Percentiles rank a stretch among this genome's conserved stretches.
Evolutionary conservation across 2,113 vertebrate species (phyloP).

Genomic region (Caranx ignobilis): DNA sequence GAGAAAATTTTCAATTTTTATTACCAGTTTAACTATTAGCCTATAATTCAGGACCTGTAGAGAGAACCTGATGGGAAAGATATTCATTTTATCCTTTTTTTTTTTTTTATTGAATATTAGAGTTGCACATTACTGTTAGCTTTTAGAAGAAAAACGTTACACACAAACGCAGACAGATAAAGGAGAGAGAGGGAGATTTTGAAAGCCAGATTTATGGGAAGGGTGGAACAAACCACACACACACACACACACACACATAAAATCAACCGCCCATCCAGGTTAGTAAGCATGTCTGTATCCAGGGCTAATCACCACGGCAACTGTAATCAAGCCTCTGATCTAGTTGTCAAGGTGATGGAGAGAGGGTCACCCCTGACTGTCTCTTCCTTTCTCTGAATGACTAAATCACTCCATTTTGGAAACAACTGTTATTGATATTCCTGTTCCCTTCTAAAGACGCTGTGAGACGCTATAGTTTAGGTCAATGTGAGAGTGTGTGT

Average conservation of each 20-base stretch:
- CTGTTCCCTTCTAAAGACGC: background rate
- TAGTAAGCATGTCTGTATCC: conserved; percentile 54
- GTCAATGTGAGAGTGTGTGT: background rate
- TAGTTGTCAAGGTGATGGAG: conserved; percentile 77
- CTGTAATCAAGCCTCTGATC: conserved; percentile 75
- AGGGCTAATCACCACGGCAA: conserved; percentile 77
- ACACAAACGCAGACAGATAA: conserved; percentile 6
- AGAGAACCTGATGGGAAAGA: background rate
- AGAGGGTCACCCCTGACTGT: conserved; percentile 61
- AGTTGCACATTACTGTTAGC: background rate
- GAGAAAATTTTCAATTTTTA: background rate
- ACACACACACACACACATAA: conserved; percentile 17
- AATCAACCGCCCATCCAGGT: conserved; percentile 42
- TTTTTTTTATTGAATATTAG: background rate
- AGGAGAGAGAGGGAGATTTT: conserved; percentile 18
- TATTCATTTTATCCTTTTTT: too few relatives aligned
- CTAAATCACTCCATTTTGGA: conserved; percentile 6
- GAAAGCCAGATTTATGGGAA: conserved; percentile 30
- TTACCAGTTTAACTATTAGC: background rate
- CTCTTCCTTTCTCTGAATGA: conserved; percentile 44
- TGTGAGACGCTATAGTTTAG: background rate
- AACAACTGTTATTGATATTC: conserved; percentile 6
- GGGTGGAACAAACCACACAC: conserved; percentile 26
- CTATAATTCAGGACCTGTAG: background rate
- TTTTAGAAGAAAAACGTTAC: background rate